Base-by-base conservation (phyloP, 1,140 invertebrate genomes). In the Drosophila kurseongensis region DNA sequence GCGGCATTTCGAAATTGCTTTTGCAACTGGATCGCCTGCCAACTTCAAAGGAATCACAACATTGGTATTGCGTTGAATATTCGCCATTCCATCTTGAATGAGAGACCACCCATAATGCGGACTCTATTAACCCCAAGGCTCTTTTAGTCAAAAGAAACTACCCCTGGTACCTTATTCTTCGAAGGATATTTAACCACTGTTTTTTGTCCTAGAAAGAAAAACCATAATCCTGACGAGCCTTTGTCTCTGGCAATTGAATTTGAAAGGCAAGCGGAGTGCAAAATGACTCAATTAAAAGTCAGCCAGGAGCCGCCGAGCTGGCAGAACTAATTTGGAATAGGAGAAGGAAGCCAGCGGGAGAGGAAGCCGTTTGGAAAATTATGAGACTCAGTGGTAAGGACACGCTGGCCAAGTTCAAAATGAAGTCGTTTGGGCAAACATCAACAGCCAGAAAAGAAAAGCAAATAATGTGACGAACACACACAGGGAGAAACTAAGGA, bases 241-340 rank as follows among this genome's bases (percentile, higher is more conserved):
- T 82, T 75, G 68, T 78, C 61, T 67, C 23, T 54, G 41, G 62
- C 67, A 78, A 85, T 86, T 88, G 69, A 82, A 71, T 77, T 73
- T 47, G 38, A 59, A 86, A 76, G 56, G 71, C 67, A 88, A 75
- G 78, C 83, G 55, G 83, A 75, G 83, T 81, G 75, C 72, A 79
- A 86, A 86, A 86, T 88, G 79, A 74, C 62, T 86, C 83, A 86
- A 86, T 86, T 86, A 86, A 47, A 48, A 71, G 66, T 51, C 77
- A 59, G 48, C 50, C 47, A 54, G 60, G 40, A 74, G 60, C 41
- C 77, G 74, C 60, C 63, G 63, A 48, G 77, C 47, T 65, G 71
- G 81, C 80, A 78, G 78, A 78, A 83, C 80, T 78, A 83, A 83
- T 83, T 73, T 63, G 23, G 36, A 51, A 51, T 68, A 66, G 59